Conservation (phyloP, 2,113 vertebrate species). For the Lepisosteus osseus region DNA sequence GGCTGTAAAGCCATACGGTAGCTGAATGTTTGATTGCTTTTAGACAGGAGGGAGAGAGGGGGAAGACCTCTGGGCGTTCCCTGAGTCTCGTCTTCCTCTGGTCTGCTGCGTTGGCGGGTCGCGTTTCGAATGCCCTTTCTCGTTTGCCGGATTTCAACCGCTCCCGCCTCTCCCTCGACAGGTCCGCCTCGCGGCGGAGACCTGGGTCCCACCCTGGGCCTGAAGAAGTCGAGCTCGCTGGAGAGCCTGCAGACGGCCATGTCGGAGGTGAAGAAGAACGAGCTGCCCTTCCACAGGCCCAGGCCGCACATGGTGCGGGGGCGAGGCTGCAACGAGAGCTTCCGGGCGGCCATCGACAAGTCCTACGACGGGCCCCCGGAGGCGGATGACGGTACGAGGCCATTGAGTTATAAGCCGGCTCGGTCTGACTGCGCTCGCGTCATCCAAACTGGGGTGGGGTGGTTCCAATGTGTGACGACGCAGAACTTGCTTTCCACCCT, state of each 20-base stretch:
- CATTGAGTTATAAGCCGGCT: neutral
- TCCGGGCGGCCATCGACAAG: slow-evolving; percentile 95
- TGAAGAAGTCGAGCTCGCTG: slow-evolving; percentile 95
- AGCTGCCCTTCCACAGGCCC: slow-evolving; percentile 90
- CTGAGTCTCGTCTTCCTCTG: no score
- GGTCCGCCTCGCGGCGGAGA: slow-evolving; percentile 58
- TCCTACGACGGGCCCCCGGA: slow-evolving; percentile 93
- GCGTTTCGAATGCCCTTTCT: no score
- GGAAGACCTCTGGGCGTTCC: no score
- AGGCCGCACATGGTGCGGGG: slow-evolving; percentile 90
- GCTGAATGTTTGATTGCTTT: no score
- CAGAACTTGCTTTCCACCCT: no score
- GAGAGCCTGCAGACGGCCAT: slow-evolving; percentile 96
- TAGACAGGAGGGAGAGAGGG: no score
- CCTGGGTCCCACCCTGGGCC: slow-evolving; percentile 88
- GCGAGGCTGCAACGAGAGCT: slow-evolving; percentile 95
- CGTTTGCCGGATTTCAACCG: slow-evolving; percentile 4
- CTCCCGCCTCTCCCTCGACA: slow-evolving; percentile 44
- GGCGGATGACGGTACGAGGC: slow-evolving; percentile 75
- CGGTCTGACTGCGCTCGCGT: no score
- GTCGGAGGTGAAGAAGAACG: slow-evolving; percentile 85
- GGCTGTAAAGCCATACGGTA: no score
- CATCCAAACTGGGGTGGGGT: no score
- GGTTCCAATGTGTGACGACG: no score
- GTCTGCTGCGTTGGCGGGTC: no score